Base-by-base conservation (phyloP, 1,140 invertebrate genomes). In the Ylistrum balloti region DNA sequence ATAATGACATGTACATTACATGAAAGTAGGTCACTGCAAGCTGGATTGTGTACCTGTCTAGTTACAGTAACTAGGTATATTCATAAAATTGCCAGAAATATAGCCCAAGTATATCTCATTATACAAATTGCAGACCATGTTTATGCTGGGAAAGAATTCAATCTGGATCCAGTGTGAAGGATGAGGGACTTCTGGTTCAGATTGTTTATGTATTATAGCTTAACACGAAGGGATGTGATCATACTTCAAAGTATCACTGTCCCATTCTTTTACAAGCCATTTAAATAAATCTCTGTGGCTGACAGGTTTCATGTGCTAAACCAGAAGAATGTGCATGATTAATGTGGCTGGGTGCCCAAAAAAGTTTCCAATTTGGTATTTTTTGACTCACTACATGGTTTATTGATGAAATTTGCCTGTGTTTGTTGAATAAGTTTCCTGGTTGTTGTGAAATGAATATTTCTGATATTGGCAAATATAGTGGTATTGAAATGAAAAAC, bases 351-450 rank as follows among this genome's bases (percentile, higher is more conserved):
- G 56, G 56, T 74, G 56, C 56, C 28, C 56, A n/a, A 11, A 28
- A 74, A 74, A 74, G 56, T n/a, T 74, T 74, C 56, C 56, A 74
- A 74, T 74, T 74, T 74, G 56, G 17, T 74, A 74, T 74, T 74
- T n/a, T 74, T 74, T 74, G 56, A 74, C 5, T 28, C 13, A 74
- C 56, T 2, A 74, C n/a, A 28, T 28, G 56, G 56, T 74, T 74
- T 74, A 74, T 74, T 74, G 56, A 74, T 74, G 56, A 74, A 74
- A 74, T 74, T 74, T 74, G 41, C 56, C 56, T 28, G 56, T 5
- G n/a, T 74, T 74, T 74, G 5, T 74, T 74, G 22, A 74, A 74
- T n/a, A 9, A 9, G 56, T n/a, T 74, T 74, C 56, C 56, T 74
- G 56, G 56, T n/a, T 9, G 56, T 3, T 74, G 56, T 74, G 28